Conservation (phyloP, 2,797 vertebrate species). For the Carapus acus region DNA sequence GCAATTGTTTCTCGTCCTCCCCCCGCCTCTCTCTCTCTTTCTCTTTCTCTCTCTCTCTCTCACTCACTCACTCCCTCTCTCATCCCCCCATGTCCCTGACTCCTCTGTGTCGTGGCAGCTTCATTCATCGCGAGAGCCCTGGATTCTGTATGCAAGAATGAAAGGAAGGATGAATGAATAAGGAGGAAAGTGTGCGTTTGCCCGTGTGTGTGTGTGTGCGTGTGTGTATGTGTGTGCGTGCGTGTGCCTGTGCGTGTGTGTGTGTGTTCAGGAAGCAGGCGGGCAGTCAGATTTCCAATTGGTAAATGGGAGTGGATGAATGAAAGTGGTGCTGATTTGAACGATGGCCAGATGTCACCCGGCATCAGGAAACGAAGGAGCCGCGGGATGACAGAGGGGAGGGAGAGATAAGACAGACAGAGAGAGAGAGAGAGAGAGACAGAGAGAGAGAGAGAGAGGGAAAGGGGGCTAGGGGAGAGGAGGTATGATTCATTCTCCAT, state of each 20-base stretch:
- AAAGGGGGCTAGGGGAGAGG: background rate
- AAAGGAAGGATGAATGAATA: conserved; percentile 21
- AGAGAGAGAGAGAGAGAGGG: too few relatives aligned
- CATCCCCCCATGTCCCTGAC: background rate
- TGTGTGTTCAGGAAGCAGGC: background rate
- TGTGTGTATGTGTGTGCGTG: too few relatives aligned
- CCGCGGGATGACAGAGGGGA: conserved; percentile 13
- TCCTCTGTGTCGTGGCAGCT: conserved; percentile 12
- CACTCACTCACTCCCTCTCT: too few relatives aligned
- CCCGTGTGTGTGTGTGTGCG: background rate
- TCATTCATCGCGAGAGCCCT: conserved; percentile 38
- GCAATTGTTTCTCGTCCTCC: background rate
- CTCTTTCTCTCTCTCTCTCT: too few relatives aligned
- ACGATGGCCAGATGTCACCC: conserved; percentile 37
- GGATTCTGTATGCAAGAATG: conserved; percentile 22
- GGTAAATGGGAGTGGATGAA: conserved; percentile 38
- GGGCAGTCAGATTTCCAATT: conserved; percentile 26
- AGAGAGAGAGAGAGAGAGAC: conserved; percentile 7
- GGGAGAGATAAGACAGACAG: background rate
- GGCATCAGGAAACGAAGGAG: conserved; percentile 19
- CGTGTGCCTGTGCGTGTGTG: background rate
- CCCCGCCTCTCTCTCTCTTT: conserved; percentile 1
- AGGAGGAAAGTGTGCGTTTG: background rate
- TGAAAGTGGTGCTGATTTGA: conserved; percentile 40
- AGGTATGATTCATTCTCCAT: conserved; percentile 16